Evolutionary conservation across 1,140 invertebrate genomes (phyloP).

Genomic region (Sitophilus oryzae): DNA sequence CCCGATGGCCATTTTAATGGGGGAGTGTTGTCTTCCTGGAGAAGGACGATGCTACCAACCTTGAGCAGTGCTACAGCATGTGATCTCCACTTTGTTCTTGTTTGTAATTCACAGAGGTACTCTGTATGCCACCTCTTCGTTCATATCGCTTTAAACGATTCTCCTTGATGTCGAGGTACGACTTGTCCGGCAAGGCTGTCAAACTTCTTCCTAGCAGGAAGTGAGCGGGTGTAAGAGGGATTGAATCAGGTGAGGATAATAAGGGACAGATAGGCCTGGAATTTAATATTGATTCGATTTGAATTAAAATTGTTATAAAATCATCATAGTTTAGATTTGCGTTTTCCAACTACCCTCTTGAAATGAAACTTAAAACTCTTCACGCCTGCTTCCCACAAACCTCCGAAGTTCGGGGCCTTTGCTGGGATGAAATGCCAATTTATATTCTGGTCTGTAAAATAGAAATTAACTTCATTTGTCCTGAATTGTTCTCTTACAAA

Average conservation of each 20-base stretch:
- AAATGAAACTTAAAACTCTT: too few species aligned
- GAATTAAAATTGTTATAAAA: not conserved
- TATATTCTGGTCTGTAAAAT: conserved; percentile 7
- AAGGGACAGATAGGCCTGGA: conserved; percentile 25
- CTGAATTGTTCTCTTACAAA: not conserved
- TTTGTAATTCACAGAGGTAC: conserved; percentile 28
- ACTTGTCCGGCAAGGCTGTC: conserved; percentile 20
- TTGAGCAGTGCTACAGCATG: conserved; percentile 16
- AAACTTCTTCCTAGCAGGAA: conserved; percentile 19
- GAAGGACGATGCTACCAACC: conserved; percentile 37
- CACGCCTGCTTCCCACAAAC: conserved; percentile 21
- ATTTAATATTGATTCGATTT: conserved; percentile 7
- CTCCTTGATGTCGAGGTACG: not conserved
- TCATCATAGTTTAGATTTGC: not conserved
- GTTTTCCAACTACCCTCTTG: conserved; percentile 11
- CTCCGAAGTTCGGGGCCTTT: conserved; percentile 23
- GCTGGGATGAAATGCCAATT: conserved; percentile 31
- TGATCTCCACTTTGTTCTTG: conserved; percentile 28
- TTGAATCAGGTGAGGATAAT: conserved; percentile 17
- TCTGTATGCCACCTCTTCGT: conserved; percentile 30
- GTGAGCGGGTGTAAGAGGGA: conserved; percentile 30
- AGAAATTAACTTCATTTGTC: not conserved
- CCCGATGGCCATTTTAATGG: conserved; percentile 33
- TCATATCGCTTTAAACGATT: conserved; percentile 30
- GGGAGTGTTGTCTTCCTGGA: conserved; percentile 30